A percentile compares a stretch with the other conserved stretches of the same genome.
phyloP scores from a whole-genome alignment of 2,113 vertebrate species.

The Lasiurus borealis region DNA sequence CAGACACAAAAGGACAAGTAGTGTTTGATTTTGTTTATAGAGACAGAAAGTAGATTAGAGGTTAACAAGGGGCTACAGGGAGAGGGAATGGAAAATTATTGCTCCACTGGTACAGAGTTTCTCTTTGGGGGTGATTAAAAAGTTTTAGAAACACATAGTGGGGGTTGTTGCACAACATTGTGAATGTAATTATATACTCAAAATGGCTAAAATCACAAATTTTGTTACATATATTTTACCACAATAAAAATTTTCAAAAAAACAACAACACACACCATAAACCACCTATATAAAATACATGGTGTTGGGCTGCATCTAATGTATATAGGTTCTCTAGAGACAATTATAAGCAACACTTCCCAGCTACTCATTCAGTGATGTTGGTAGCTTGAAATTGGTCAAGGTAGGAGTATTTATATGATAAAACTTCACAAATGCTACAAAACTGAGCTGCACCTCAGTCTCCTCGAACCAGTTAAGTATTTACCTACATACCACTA shows the following conservation, averaged over 20 bases:
- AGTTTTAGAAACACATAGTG: slow-evolving; percentile 24
- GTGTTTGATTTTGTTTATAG: background rate
- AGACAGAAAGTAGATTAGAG: slow-evolving; percentile 46
- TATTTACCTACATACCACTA: background rate
- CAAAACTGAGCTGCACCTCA: background rate
- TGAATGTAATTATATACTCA: background rate
- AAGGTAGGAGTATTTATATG: background rate
- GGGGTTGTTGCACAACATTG: background rate
- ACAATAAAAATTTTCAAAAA: background rate
- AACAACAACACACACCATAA: too few relatives aligned
- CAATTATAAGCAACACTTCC: background rate
- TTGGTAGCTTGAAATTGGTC: background rate
- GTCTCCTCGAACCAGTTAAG: background rate
- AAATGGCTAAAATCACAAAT: slow-evolving; percentile 36
- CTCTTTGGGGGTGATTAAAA: slow-evolving; percentile 51
- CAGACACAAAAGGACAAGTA: slow-evolving; percentile 26
- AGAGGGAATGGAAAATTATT: background rate
- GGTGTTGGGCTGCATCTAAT: background rate
- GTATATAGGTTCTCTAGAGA: background rate
- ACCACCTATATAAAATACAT: background rate
- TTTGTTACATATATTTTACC: slow-evolving; percentile 25
- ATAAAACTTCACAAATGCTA: background rate
- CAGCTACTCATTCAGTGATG: background rate
- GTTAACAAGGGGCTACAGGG: background rate
- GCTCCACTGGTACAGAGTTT: slow-evolving; percentile 23